Conservation (phyloP, 2,797 vertebrate species). For the Amazona ochrocephala region DNA sequence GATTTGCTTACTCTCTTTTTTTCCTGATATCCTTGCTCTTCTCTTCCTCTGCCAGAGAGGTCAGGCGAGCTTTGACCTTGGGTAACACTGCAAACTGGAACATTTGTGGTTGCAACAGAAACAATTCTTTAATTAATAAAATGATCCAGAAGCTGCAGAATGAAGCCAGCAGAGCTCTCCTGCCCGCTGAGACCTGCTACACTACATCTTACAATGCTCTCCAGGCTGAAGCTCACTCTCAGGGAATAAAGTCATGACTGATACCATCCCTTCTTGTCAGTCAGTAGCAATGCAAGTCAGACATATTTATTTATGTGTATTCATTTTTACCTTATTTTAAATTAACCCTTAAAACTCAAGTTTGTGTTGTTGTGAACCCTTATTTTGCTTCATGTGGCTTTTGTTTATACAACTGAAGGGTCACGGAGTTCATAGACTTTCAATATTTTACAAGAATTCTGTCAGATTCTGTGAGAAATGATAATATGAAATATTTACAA, state of each 20-base stretch:
- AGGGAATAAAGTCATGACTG: neutral
- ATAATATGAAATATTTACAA: neutral
- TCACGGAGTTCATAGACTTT: neutral
- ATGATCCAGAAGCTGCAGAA: neutral
- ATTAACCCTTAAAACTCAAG: neutral
- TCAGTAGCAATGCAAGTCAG: neutral
- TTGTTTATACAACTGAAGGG: neutral
- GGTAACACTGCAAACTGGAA: constrained; percentile 24
- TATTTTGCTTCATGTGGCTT: neutral
- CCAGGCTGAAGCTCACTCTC: neutral
- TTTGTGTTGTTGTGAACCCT: neutral
- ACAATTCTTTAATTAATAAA: constrained; percentile 31
- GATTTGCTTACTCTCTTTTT: constrained; percentile 42
- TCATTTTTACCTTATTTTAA: neutral
- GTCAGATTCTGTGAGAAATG: neutral
- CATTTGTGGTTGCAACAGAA: constrained; percentile 38
- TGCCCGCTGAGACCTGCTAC: neutral
- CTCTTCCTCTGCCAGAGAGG: constrained; percentile 53
- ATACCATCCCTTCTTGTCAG: neutral
- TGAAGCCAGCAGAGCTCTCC: neutral
- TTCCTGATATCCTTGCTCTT: constrained; percentile 40
- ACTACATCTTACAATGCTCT: rapidly evolving
- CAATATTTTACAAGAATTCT: neutral
- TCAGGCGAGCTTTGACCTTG: constrained; percentile 43
- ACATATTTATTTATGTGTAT: neutral